Evolutionary conservation across 2,888 invertebrate species (phyloP).

Genomic region (Acanthopleura granulata): DNA sequence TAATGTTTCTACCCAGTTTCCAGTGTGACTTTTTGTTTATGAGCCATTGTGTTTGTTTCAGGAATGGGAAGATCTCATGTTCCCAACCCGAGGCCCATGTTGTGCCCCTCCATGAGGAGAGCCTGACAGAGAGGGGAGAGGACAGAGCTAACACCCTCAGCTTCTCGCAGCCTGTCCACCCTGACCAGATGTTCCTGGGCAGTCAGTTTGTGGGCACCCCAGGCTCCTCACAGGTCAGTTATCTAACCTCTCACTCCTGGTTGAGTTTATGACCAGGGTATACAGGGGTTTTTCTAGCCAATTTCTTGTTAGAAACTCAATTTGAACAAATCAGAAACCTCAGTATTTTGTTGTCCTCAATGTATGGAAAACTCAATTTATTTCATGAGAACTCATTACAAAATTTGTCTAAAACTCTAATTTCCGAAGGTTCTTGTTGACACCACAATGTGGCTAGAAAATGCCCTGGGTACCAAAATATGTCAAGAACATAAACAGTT

Average conservation of each 20-base stretch:
- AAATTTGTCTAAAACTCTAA: neutral
- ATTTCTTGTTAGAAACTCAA: too few relatives aligned
- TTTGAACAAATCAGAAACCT: too few relatives aligned
- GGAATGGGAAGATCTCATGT: constrained; percentile 2
- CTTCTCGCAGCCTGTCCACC: constrained; percentile 89
- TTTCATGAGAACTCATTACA: too few relatives aligned
- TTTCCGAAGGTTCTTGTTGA: too few relatives aligned
- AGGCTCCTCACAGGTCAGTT: constrained; percentile 58
- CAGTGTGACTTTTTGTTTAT: neutral
- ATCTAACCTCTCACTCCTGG: too few relatives aligned
- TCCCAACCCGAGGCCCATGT: constrained; percentile 56
- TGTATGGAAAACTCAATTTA: too few relatives aligned
- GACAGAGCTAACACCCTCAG: constrained; percentile 72
- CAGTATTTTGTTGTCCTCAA: too few relatives aligned
- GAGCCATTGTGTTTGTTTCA: neutral
- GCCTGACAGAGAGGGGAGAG: constrained; percentile 40
- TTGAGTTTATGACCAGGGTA: neutral
- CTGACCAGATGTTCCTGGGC: constrained; percentile 84
- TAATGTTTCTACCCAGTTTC: neutral
- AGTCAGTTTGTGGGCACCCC: constrained; percentile 73
- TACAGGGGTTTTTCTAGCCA: neutral
- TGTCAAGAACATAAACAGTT: too few relatives aligned
- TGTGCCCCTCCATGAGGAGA: constrained; percentile 28
- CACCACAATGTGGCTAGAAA: too few relatives aligned
- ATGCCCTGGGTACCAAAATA: too few relatives aligned